Base-by-base conservation (phyloP, 2,797 vertebrate genomes). In the Coregonus sp. region DNA sequence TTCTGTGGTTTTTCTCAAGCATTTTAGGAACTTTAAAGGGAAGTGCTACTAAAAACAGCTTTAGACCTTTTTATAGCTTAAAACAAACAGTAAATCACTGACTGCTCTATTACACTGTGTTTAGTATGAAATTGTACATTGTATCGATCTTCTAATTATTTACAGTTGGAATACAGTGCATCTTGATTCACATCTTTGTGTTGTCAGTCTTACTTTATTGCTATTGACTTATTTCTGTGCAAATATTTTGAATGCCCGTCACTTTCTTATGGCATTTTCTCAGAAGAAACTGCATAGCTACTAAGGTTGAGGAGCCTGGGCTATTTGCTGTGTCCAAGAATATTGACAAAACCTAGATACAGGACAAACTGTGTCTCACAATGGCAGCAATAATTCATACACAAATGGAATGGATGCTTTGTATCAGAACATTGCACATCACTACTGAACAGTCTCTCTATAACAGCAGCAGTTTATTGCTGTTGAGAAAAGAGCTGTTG, bases 401-500 rank as follows among this genome's bases (percentile, higher is more conserved):
- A 54, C 51, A n/a, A 56, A 35, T 52, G 29, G 51, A 54, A 72
- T 29, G n/a, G 31, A 78, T 68, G 82, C 31, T 54, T 66, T 69
- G 40, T 74, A 37, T 35, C 9, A 5, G 78, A 78, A 78, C 52
- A 65, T 81, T 79, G 56, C 35, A 40, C 77, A 78, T 50, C 82
- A 75, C 70, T 29, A 70, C 1, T 67, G 31, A 16, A 78, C 75
- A 25, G 25, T 25, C 25, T 25, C 25, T 70, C 16, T 75, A 75
- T 78, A 40, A 31, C 29, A 66, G n/a, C 82, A 75, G 73, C 59
- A 75, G 40, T 87, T 86, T 84, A 83, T 90, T 82, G 33, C 75
- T 0, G 25, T 78, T 74, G 47, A 71, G 40, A 51, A 25, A 71
- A 71, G 47, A 33, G 47, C 51, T n/a, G 51, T 78, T 12, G 80